These are phyloP conservation scores for Synergus umbraculus DNA, from an alignment of 2,888 invertebrate genomes.

Conservation along the genomic window DNA sequence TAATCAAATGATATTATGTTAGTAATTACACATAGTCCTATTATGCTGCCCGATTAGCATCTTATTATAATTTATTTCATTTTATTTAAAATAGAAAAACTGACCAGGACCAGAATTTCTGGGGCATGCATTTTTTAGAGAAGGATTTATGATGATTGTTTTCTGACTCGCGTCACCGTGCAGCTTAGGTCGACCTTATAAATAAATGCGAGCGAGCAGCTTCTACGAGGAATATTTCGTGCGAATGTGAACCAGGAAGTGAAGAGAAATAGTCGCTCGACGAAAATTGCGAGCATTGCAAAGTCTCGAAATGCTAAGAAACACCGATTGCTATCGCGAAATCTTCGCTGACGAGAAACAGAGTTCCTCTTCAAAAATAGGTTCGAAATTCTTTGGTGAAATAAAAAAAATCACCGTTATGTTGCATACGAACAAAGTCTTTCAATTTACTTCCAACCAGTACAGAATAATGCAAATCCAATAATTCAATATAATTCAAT, in stretches of 20 bases:
- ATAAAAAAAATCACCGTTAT: not conserved
- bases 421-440: not conserved
- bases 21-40: no score
- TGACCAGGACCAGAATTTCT: no score
- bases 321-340: not conserved
- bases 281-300: not conserved
- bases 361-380: conserved; percentile 1
- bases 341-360: not conserved
- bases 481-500: no score
- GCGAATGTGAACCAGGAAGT: conserved; percentile 12
- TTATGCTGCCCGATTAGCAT: no score
- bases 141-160: not conserved
- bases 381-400: not conserved
- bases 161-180: not conserved
- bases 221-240: conserved; percentile 6
- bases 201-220: not conserved
- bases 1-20: no score
- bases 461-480: not conserved
- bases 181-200: not conserved
- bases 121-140: no score
- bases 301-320: not conserved
- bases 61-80: no score
- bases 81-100: no score
- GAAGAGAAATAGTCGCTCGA: not conserved
- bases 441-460: not conserved